Evolutionary conservation across 1,140 invertebrate species (phyloP).

Genomic region (Nautilus pompilius): DNA sequence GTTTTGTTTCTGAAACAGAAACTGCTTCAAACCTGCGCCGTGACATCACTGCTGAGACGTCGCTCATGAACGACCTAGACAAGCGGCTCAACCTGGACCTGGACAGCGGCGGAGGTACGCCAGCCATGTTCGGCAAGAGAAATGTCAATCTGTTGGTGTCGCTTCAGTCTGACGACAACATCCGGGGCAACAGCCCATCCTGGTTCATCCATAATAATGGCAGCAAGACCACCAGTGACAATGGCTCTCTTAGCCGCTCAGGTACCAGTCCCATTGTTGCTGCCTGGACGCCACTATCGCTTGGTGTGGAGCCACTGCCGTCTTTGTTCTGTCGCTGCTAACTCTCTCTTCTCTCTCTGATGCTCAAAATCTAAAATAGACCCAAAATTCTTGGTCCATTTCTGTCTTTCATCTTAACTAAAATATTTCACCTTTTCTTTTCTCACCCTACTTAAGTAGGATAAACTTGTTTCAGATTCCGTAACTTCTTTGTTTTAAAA

Average conservation of each 20-base stretch:
- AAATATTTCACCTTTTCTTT: too few species aligned
- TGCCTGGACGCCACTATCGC: too few species aligned
- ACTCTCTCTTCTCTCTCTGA: too few species aligned
- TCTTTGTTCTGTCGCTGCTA: too few species aligned
- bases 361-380: too few species aligned
- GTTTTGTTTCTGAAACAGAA: constrained; percentile 26
- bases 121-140: constrained; percentile 30
- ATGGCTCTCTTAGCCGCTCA: constrained; percentile 30
- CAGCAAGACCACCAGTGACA: constrained; percentile 46
- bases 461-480: too few species aligned
- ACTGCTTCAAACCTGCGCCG: constrained; percentile 41
- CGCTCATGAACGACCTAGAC: constrained; percentile 52
- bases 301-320: too few species aligned
- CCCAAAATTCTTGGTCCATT: too few species aligned
- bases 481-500: too few species aligned
- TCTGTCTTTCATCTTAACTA: too few species aligned
- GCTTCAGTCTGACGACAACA: constrained; percentile 41
- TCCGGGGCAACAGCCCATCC: constrained; percentile 29
- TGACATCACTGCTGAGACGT: constrained; percentile 51
- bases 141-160: constrained; percentile 43
- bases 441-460: too few species aligned
- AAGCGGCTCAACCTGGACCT: constrained; percentile 42
- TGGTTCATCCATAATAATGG: constrained; percentile 34
- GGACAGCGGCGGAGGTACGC: constrained; percentile 29
- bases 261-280: too few species aligned